Conservation (phyloP, 2,888 invertebrate species). For the Habrosyne pyritoides region DNA sequence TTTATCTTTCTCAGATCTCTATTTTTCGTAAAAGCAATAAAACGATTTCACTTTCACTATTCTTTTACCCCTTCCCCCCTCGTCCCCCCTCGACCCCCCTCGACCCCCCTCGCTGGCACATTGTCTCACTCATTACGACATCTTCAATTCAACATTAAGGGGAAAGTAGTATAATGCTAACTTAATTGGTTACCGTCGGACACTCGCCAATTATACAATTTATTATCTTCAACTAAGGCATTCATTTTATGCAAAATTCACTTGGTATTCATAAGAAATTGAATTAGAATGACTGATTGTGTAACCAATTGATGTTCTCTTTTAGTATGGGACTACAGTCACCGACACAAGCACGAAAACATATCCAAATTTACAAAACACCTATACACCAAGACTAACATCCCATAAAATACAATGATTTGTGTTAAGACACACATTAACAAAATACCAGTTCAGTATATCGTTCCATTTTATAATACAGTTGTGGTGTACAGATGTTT, state of each 20-base stretch:
- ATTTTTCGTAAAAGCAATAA: constrained; percentile 41
- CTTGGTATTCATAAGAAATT: constrained; percentile 33
- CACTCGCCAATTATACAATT: constrained; percentile 50
- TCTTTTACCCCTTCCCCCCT: constrained; percentile 29
- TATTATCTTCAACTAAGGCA: constrained; percentile 36
- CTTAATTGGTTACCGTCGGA: constrained; percentile 51
- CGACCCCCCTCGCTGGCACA: constrained; percentile 27
- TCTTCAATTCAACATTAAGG: constrained; percentile 51
- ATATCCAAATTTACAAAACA: too few relatives aligned
- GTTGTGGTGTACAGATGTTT: too few relatives aligned
- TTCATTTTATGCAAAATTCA: constrained; percentile 46
- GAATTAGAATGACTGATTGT: constrained; percentile 38
- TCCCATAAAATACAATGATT: too few relatives aligned
- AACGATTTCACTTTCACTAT: constrained; percentile 52
- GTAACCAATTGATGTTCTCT: constrained; percentile 27
- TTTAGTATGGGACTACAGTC: constrained; percentile 28
- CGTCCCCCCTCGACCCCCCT: constrained; percentile 21
- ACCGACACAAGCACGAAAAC: too few relatives aligned
- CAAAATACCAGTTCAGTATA: too few relatives aligned
- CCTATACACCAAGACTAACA: too few relatives aligned
- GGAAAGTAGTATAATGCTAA: constrained; percentile 61
- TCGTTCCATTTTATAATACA: too few relatives aligned
- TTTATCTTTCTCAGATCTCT: constrained; percentile 28
- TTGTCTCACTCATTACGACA: constrained; percentile 56
- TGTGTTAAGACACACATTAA: too few relatives aligned